Conservation (phyloP, 2,113 vertebrate genomes). For the Ptychochromis oligacanthus region DNA sequence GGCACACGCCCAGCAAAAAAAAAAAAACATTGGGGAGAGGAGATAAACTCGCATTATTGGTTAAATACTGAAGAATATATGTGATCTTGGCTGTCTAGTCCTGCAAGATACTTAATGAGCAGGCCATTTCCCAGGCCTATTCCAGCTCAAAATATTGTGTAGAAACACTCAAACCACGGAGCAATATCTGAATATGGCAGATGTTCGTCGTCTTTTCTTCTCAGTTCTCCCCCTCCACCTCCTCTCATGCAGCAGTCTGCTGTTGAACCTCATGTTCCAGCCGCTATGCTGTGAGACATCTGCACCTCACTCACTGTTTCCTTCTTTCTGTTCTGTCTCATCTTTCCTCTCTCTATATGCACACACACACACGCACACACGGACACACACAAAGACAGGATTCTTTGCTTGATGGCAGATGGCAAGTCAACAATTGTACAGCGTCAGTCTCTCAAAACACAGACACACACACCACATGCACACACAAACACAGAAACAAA, state of each 20-base stretch:
- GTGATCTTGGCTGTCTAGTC: constrained; percentile 1
- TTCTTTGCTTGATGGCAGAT: constrained; percentile 93
- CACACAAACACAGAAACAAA: constrained; percentile 70
- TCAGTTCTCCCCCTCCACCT: constrained; percentile 40
- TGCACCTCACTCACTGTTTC: constrained; percentile 82
- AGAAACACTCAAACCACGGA: constrained; percentile 64
- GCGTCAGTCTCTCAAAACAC: constrained; percentile 72
- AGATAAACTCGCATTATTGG: not conserved
- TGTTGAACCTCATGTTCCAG: constrained; percentile 89
- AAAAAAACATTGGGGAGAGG: not conserved
- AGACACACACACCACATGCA: constrained; percentile 47
- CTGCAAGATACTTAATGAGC: constrained; percentile 33
- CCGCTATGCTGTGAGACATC: constrained; percentile 93
- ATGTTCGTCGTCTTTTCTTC: constrained; percentile 61
- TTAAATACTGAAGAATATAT: not conserved
- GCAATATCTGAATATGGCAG: constrained; percentile 70
- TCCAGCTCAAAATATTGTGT: constrained; percentile 59
- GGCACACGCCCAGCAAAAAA: not conserved
- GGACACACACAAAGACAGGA: constrained; percentile 76
- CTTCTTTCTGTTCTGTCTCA: constrained; percentile 58
- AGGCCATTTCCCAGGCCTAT: constrained; percentile 42
- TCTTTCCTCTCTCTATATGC: constrained; percentile 78
- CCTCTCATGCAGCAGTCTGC: constrained; percentile 84
- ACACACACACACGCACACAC: constrained; percentile 84
- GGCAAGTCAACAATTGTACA: constrained; percentile 97